These are phyloP conservation scores for Hypanus sabinus DNA, from an alignment of 2,113 vertebrate species.

Conservation along the genomic window DNA sequence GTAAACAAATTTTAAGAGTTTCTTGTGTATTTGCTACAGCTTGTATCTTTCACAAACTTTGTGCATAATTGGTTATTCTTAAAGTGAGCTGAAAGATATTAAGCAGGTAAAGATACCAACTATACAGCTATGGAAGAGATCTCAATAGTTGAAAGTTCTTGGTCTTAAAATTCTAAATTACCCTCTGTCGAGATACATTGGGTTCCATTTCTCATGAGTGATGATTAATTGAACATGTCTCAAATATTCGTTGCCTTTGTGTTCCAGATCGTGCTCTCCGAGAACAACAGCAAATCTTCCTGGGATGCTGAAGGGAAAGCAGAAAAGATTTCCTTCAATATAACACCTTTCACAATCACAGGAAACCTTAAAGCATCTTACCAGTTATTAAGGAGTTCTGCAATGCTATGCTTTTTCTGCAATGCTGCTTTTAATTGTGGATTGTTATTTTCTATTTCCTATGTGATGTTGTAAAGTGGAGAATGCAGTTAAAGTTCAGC, in stretches of 20 bases:
- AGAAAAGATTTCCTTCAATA: background rate
- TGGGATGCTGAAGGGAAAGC: background rate
- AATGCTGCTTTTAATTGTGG: background rate
- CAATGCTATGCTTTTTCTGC: background rate
- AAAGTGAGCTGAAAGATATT: no score
- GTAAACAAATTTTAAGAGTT: background rate
- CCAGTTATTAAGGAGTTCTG: background rate
- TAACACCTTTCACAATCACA: background rate
- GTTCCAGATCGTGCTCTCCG: background rate
- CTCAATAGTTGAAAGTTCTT: no score
- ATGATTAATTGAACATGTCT: background rate
- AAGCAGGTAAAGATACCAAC: no score
- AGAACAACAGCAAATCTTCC: slow-evolving; percentile 7
- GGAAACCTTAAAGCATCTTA: background rate
- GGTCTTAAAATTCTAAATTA: background rate
- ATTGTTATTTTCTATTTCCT: no score
- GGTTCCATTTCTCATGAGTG: background rate
- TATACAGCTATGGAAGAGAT: background rate
- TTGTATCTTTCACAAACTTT: no score
- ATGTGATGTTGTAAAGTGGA: background rate
- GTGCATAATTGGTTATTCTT: no score
- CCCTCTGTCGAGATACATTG: background rate
- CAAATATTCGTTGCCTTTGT: slow-evolving; percentile 15
- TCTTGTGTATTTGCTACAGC: background rate
- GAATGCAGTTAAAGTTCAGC: background rate